Evolutionary conservation across 2,888 invertebrate species (phyloP), one percentile per base, ranked within the genome.

Genomic region (Trimorus sp.): DNA sequence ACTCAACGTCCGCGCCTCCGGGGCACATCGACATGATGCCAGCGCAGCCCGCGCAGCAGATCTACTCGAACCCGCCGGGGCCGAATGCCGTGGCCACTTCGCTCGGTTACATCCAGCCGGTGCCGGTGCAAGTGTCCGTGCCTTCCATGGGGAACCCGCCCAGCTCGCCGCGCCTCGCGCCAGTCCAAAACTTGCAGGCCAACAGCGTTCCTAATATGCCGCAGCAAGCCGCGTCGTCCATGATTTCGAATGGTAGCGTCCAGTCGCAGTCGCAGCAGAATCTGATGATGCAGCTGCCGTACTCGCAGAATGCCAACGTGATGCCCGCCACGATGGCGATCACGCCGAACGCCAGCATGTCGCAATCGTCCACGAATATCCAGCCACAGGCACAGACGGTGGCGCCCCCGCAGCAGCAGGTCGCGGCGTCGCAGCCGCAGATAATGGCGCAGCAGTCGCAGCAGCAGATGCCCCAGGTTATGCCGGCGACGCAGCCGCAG

Each of bases 1-100:
- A 89, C 36, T 81, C 87, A 0, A 84, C 86, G 6, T 84, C 87
- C 6, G 84, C 86, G 9, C 86, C 88, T 7, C 75, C 89, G 0
- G 85, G 87, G 5, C 89, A 89, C 12, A 87, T 90, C 1, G 90
- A 90, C 45, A 88, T 90, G 68, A 82, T 90, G 49, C 79, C 88
- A 1, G 83, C 78, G 9, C 90, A 86, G 56, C 58, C 75, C 5
- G 54, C 83, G 42, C 87, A 86, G 54, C 86, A 86, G 69, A 85
- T 86, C 14, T 86, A 86, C 36, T 49, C 86, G 0, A 86, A 83
- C 66, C 81, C 83, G 56, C 65, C 83, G 9, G 84, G 83, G 6
- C 83, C 81, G 38, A 85, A 82, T 59, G 56, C 85, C 4, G 85
- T 86, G 3, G 71, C 85, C 1, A 83, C 87, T 2, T 84, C 87